Conservation (phyloP, 2,113 vertebrate genomes). For the Eidolon helvum region DNA sequence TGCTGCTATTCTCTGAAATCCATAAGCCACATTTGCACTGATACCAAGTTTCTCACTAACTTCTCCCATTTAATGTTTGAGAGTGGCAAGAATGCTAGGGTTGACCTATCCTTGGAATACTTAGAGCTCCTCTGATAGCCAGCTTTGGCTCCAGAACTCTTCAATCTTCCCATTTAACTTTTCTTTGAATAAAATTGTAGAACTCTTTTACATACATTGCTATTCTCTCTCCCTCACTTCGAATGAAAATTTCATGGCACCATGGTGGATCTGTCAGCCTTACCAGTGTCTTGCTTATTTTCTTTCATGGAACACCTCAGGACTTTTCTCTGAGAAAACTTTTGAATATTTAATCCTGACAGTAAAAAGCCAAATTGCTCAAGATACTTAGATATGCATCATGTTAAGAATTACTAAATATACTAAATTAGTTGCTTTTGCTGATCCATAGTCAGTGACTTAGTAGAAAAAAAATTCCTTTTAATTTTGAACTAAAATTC, state of each 20-base stretch:
- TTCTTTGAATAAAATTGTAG: neutral
- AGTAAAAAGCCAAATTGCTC: neutral
- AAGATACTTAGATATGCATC: neutral
- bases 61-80: neutral
- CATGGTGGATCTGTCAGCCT: neutral
- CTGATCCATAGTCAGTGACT: neutral
- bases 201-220: neutral
- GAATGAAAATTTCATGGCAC: neutral
- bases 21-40: neutral
- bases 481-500: neutral
- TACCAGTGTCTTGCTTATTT: neutral
- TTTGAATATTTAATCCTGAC: neutral
- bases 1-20: neutral
- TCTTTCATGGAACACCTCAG: neutral
- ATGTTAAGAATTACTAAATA: neutral
- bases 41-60: neutral
- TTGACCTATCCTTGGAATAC: neutral
- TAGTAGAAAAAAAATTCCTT: neutral
- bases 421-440: neutral
- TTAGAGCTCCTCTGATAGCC: neutral
- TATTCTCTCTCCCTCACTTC: neutral
- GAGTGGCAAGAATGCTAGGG: neutral
- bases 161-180: neutral
- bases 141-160: neutral
- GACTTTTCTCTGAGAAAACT: neutral